phyloP scores from a whole-genome alignment of 2,113 vertebrate genomes.

The Scomber scombrus region DNA sequence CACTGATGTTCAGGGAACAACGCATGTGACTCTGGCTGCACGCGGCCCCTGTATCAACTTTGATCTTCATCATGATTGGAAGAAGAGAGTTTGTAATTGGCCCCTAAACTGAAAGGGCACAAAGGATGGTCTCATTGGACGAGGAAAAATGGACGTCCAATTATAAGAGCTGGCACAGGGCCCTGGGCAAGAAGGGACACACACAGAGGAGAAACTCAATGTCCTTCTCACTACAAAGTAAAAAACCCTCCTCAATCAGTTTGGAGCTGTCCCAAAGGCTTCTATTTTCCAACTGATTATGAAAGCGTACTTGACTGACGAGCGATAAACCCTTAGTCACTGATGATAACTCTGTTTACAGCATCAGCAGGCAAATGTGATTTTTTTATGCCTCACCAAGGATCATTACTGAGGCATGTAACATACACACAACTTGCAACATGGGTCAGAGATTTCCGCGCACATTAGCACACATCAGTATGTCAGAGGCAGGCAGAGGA shows the following conservation, averaged over 20 bases:
- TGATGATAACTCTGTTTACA: constrained; percentile 31
- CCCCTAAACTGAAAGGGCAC: constrained; percentile 49
- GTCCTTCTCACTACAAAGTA: constrained; percentile 14
- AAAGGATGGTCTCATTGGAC: constrained; percentile 61
- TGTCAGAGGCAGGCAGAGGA: constrained; percentile 12
- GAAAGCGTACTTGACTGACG: constrained; percentile 31
- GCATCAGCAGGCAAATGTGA: constrained; percentile 14
- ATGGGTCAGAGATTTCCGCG: constrained; percentile 48
- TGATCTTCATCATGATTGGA: constrained; percentile 63
- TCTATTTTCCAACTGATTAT: constrained; percentile 23
- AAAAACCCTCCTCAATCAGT: constrained; percentile 14
- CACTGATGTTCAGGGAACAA: constrained; percentile 41
- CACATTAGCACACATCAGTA: constrained; percentile 29
- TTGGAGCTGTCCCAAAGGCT: constrained; percentile 49
- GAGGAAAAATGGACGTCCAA: constrained; percentile 58
- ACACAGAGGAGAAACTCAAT: constrained; percentile 27
- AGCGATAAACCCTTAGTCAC: constrained; percentile 17
- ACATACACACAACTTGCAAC: constrained; percentile 48
- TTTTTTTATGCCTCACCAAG: not conserved
- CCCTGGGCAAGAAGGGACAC: constrained; percentile 15
- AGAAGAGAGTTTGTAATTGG: constrained; percentile 54
- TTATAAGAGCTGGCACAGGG: constrained; percentile 55
- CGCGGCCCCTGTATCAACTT: constrained; percentile 39
- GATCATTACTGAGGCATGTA: constrained; percentile 14
- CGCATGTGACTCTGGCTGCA: constrained; percentile 60